Conservation (phyloP, 2,797 vertebrate species). For the Malacoraja senta region DNA sequence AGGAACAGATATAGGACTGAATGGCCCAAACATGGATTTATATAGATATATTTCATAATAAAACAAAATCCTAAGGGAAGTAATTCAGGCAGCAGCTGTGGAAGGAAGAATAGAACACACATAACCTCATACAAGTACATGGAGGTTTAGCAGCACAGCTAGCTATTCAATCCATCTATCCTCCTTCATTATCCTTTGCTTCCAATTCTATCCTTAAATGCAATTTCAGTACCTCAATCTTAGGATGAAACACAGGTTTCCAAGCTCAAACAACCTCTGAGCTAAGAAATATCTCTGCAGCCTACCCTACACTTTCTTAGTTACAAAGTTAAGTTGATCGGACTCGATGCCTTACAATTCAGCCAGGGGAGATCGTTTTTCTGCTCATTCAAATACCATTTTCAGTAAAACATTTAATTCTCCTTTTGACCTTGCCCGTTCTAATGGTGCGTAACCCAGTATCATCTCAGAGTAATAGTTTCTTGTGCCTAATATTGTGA, state of each 20-base stretch:
- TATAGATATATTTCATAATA: background rate
- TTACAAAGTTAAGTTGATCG: background rate
- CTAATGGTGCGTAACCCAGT: background rate
- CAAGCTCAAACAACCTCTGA: background rate
- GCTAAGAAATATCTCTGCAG: background rate
- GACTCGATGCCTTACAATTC: no score
- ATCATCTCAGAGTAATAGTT: background rate
- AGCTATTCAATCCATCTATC: background rate
- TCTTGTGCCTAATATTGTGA: background rate
- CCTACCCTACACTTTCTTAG: background rate
- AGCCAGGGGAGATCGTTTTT: background rate
- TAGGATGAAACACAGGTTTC: background rate
- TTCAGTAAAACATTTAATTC: background rate
- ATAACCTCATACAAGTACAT: background rate
- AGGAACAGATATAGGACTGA: background rate
- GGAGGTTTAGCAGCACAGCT: background rate
- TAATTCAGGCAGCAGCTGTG: background rate
- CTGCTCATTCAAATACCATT: background rate
- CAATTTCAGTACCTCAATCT: background rate
- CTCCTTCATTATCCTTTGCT: background rate
- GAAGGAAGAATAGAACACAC: background rate
- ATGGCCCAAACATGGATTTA: background rate
- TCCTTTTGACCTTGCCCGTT: background rate
- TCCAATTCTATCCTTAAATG: background rate
- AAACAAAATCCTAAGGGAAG: background rate